Evolutionary conservation across 1,140 invertebrate species (phyloP).

Genomic region (Drosophila littoralis): DNA sequence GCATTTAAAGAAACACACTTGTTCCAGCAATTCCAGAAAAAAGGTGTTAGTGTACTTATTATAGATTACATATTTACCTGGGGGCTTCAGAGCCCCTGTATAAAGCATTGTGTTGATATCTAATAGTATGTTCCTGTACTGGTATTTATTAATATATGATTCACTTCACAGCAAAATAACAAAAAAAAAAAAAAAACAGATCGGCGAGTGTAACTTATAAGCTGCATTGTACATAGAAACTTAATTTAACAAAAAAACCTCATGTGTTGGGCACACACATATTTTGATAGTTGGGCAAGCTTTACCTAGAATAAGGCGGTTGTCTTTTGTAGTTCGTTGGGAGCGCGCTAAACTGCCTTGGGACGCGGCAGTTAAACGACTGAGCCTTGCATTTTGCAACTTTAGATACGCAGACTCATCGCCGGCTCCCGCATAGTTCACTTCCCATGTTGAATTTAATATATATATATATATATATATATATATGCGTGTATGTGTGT

Average conservation of each 20-base stretch:
- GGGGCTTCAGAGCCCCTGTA: not conserved
- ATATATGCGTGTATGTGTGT: not conserved
- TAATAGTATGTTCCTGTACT: not conserved
- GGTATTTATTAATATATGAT: not conserved
- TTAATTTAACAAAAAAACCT: not conserved
- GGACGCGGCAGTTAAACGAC: slow-evolving; percentile 83
- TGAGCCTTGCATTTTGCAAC: slow-evolving; percentile 73
- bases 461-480: slow-evolving; percentile 2
- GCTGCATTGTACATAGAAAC: slow-evolving; percentile 31
- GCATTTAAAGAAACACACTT: not conserved
- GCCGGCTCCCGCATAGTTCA: slow-evolving; percentile 38
- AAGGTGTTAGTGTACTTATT: not conserved
- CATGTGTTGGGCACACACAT: slow-evolving; percentile 1
- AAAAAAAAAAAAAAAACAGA: slow-evolving; percentile 32
- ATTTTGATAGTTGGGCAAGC: not conserved
- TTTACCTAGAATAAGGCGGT: slow-evolving; percentile 7
- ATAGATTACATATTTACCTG: slow-evolving; percentile 17
- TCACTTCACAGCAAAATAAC: slow-evolving; percentile 57
- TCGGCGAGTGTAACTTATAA: slow-evolving; percentile 29
- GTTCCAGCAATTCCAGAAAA: not conserved
- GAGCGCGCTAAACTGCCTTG: slow-evolving; percentile 78
- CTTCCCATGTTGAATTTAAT: slow-evolving; percentile 45
- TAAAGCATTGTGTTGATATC: not conserved
- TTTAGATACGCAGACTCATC: slow-evolving; percentile 76
- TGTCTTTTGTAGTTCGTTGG: slow-evolving; percentile 23